Percentiles rank a stretch among this genome's conserved stretches.
Evolutionary conservation across 2,113 vertebrate genomes (phyloP).

Genomic region (Hemicordylus capensis): DNA sequence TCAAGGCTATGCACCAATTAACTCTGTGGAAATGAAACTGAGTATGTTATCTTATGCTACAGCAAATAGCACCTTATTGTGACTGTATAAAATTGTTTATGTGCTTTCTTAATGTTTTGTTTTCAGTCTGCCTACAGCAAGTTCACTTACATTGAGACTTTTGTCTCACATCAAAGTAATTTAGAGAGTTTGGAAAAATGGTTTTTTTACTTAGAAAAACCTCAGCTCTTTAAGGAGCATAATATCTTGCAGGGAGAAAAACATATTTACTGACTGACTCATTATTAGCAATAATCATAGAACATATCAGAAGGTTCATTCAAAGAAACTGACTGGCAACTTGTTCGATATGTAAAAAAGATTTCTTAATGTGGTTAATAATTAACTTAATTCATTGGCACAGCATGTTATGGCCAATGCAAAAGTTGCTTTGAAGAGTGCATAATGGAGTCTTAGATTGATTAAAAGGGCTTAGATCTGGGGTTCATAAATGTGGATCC

Average conservation of each 20-base stretch:
- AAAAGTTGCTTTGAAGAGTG: too few species aligned
- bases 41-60: fast-evolving
- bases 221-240: background rate
- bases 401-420: background rate
- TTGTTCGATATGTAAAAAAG: background rate
- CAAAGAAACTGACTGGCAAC: background rate
- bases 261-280: background rate
- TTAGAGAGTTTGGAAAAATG: background rate
- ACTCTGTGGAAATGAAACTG: background rate
- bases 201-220: background rate
- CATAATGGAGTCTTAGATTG: too few species aligned
- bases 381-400: background rate
- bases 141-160: background rate
- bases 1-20: background rate
- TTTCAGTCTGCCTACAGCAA: background rate
- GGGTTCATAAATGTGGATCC: too few species aligned
- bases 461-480: too few species aligned
- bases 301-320: background rate
- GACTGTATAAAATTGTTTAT: background rate
- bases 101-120: background rate
- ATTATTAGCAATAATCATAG: background rate
- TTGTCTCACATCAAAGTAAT: background rate
- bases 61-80: background rate
- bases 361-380: background rate
- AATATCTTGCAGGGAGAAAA: too few species aligned